These are phyloP conservation scores for Toxotes lorentzi DNA, from an alignment of 2,797 vertebrate genomes.

Conservation along the genomic window DNA sequence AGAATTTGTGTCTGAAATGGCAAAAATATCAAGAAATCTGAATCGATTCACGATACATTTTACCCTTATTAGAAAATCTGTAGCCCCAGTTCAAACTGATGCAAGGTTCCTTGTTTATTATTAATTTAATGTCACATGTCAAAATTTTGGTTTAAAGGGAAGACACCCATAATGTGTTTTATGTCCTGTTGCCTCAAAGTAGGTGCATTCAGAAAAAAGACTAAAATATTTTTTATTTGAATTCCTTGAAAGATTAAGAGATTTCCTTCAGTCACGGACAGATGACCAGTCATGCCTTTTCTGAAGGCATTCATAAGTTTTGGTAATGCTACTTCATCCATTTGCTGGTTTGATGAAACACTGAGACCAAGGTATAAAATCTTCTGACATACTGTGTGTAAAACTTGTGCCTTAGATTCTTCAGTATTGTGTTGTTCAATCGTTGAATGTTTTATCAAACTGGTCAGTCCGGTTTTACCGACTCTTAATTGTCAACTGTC, in stretches of 20 bases:
- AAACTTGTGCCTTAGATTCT: slow-evolving; percentile 63
- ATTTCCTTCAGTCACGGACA: background rate
- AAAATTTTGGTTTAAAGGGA: slow-evolving; percentile 46
- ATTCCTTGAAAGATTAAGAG: background rate
- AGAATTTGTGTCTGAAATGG: background rate
- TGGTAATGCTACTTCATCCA: background rate
- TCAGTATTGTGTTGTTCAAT: slow-evolving; percentile 14
- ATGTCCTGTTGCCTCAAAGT: slow-evolving; percentile 4
- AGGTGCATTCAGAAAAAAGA: background rate
- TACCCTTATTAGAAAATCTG: too few relatives aligned
- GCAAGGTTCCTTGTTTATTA: slow-evolving; percentile 9
- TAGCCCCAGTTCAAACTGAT: background rate
- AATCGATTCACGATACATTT: background rate
- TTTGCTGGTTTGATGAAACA: slow-evolving; percentile 27
- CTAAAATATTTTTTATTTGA: background rate
- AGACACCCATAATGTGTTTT: slow-evolving; percentile 12
- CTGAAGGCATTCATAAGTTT: background rate
- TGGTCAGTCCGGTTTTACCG: slow-evolving; percentile 47
- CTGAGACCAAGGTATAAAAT: slow-evolving; percentile 14
- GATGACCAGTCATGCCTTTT: slow-evolving; percentile 20
- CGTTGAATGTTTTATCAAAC: slow-evolving; percentile 9
- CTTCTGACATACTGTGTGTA: slow-evolving; percentile 15
- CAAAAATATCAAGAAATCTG: background rate
- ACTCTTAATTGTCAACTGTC: background rate
- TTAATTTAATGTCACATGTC: slow-evolving; percentile 5